Evolutionary conservation across 2,113 vertebrate genomes (phyloP), one percentile per base, ranked within the genome.

Genomic region (Thryonomys swinderianus): DNA sequence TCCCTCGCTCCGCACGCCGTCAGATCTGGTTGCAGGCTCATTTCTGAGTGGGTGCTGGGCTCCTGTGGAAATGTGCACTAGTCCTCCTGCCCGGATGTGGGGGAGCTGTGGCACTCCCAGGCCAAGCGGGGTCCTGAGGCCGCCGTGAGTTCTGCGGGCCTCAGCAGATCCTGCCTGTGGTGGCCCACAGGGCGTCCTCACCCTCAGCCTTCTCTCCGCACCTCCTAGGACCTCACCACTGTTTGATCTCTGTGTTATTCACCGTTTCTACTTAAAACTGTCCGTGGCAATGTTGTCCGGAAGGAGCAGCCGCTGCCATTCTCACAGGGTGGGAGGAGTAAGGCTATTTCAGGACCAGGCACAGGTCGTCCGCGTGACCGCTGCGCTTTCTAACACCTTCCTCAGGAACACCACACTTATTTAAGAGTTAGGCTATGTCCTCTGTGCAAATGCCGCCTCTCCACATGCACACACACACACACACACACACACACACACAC

Each of bases 181-280:
- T 67, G 30, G 12, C 23, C 45, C 59, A 12, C 16, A 3, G 1
- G 30, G 25, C 20, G 17, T 32, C 14, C 2, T 92, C 32, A 2
- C 1, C 11, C 20, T 3, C 6, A 82, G 3, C 1, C 16, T 17
- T 30, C 5, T 16, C 2, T 1, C 17, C 0, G 4, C 4, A 10
- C 3, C 48, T n/a, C 30, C 32, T n/a, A 5, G 0, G 0, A 27
- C 5, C 5, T 64, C 11, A 3, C 5, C 69, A 16, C 18, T 3
- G 13, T 20, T 42, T 32, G 34, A 27, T 67, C 37, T 79, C 37
- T 3, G 1, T 10, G 3, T 25, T 32, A 57, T 4, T 85, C 61
- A 61, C 27, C 3, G 67, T 71, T 18, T 64, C 79, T 25, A 18
- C 40, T 53, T 61, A 45, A 74, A 53, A 10, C 18, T 2, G 25